A percentile compares a stretch with the other conserved stretches of the same genome.
phyloP scores from a whole-genome alignment of 2,888 invertebrate species.

The Drosophila kuntzei region DNA sequence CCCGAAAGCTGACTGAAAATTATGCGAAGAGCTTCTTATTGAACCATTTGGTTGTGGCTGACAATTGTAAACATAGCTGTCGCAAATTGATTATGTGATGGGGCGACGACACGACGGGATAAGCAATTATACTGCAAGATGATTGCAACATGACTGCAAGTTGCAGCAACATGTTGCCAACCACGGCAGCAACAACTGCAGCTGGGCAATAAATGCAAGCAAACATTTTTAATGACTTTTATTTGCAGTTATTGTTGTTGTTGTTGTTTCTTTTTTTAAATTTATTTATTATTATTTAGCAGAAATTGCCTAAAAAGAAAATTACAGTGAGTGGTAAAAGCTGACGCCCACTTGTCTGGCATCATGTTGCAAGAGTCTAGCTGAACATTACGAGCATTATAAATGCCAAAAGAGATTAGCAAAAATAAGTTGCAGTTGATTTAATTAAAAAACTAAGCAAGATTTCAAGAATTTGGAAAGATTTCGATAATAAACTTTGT shows the following conservation, averaged over 20 bases:
- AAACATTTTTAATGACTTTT: slow-evolving; percentile 60
- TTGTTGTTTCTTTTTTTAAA: slow-evolving; percentile 1
- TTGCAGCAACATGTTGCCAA: slow-evolving; percentile 65
- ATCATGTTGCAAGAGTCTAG: slow-evolving; percentile 36
- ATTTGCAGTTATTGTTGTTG: slow-evolving; percentile 30
- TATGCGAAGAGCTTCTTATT: slow-evolving; percentile 37
- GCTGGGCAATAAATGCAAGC: slow-evolving; percentile 48
- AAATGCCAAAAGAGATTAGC: background rate
- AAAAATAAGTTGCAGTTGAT: background rate
- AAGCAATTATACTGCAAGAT: slow-evolving; percentile 35
- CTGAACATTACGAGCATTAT: slow-evolving; percentile 1
- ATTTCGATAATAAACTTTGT: background rate
- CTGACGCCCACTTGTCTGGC: slow-evolving; percentile 42
- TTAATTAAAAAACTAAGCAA: background rate
- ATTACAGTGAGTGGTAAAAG: slow-evolving; percentile 33
- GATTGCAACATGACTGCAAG: slow-evolving; percentile 55
- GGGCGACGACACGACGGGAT: slow-evolving; percentile 23
- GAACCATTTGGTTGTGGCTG: slow-evolving; percentile 37
- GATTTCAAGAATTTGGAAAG: background rate
- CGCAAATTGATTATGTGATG: slow-evolving; percentile 45
- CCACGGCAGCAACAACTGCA: slow-evolving; percentile 25
- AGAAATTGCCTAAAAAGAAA: slow-evolving; percentile 36
- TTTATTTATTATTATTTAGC: slow-evolving; percentile 16
- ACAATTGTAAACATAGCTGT: slow-evolving; percentile 40
- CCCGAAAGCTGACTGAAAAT: slow-evolving; percentile 22